These are phyloP conservation scores for Eonycteris spelaea DNA, from an alignment of 2,113 vertebrate species.

Conservation along the genomic window DNA sequence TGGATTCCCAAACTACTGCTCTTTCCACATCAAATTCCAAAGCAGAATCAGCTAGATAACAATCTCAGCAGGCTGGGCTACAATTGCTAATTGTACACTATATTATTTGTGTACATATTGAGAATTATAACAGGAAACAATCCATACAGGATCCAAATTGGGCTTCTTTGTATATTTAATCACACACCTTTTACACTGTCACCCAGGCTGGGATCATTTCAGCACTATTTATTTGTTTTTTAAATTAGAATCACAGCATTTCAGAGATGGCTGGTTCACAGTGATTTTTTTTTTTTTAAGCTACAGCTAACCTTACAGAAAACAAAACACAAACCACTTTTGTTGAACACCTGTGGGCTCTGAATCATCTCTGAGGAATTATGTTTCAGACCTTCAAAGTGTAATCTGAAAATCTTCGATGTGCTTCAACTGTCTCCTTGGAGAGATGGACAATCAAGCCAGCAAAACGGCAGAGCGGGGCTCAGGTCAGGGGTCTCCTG, in stretches of 20 bases:
- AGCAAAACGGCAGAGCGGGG: not conserved
- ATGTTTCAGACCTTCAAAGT: not conserved
- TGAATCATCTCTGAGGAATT: not conserved
- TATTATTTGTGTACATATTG: not conserved
- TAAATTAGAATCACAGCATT: not conserved
- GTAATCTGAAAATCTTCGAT: not conserved
- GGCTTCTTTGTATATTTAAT: not conserved
- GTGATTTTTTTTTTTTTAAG: not conserved
- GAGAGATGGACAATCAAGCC: not conserved
- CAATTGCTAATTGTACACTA: not conserved
- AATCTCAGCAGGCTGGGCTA: not conserved
- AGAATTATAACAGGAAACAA: not conserved
- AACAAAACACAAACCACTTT: not conserved
- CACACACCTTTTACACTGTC: not conserved
- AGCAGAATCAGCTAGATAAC: not conserved
- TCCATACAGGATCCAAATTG: not conserved
- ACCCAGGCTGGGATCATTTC: not conserved
- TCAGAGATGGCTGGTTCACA: not conserved
- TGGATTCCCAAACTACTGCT: not conserved
- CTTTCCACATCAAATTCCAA: not conserved
- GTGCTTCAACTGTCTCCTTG: not conserved
- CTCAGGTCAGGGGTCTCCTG: not conserved
- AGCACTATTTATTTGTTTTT: not conserved
- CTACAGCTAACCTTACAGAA: not conserved
- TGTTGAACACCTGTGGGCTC: not conserved